Evolutionary conservation across 37 sponge, comb jelly and placozoan genomes (phyloP).

Genomic region (Ianthella basta): DNA sequence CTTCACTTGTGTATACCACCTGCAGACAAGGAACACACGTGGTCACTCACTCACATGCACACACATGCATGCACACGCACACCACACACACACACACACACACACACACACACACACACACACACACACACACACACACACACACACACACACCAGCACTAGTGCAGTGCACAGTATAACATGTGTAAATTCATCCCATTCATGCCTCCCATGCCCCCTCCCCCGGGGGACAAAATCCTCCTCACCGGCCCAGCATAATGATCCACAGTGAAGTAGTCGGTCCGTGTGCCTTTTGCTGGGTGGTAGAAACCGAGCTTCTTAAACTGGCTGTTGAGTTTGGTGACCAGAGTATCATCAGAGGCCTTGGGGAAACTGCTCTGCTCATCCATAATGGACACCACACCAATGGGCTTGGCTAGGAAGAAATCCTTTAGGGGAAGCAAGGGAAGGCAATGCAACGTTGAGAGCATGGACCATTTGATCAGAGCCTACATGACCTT

Average conservation of each 20-base stretch:
- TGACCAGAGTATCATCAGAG: constrained; percentile 62
- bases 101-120: background rate
- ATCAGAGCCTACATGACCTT: too few species aligned
- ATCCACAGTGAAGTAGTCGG: constrained; percentile 48
- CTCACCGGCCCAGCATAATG: constrained; percentile 88
- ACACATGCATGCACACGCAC: background rate
- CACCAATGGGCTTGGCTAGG: constrained; percentile 70
- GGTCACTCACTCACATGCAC: background rate
- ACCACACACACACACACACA: background rate
- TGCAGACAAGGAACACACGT: constrained; percentile 12
- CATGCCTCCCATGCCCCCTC: too few species aligned
- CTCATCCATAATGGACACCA: constrained; percentile 76
- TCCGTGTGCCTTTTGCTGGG: constrained; percentile 62
- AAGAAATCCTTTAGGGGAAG: constrained; percentile 61
- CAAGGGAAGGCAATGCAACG: background rate
- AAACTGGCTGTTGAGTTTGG: constrained; percentile 62
- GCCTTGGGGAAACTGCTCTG: constrained; percentile 81
- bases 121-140: background rate
- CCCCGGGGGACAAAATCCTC: too few species aligned
- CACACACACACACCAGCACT: background rate
- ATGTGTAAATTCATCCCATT: too few species aligned
- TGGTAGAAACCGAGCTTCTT: constrained; percentile 55
- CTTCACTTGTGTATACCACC: constrained; percentile 64
- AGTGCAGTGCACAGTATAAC: too few species aligned
- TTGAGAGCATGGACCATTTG: too few species aligned